These are phyloP conservation scores for Origma solitaria DNA, from an alignment of 2,113 vertebrate genomes.

Conservation along the genomic window DNA sequence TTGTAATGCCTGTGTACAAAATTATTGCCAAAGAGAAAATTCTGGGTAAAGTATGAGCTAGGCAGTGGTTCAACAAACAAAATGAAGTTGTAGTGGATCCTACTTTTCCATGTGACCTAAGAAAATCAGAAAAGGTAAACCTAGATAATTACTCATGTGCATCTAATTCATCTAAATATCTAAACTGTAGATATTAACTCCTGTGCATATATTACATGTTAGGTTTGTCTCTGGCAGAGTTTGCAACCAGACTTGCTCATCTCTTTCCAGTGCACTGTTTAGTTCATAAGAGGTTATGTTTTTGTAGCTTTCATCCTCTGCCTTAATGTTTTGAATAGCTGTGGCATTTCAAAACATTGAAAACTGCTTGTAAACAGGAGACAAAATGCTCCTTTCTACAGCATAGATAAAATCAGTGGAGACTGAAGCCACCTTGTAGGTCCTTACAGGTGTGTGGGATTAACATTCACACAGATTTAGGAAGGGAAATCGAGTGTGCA, in stretches of 20 bases:
- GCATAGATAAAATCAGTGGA: not conserved
- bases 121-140: not conserved
- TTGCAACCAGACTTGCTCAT: not conserved
- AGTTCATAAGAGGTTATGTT: not conserved
- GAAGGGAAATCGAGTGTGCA: not conserved
- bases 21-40: not conserved
- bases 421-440: not conserved
- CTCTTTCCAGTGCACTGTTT: not conserved
- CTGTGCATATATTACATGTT: not conserved
- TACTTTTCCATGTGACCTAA: not conserved
- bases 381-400: not conserved
- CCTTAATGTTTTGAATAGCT: not conserved
- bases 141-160: not conserved
- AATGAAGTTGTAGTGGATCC: not conserved
- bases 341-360: not conserved
- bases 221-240: not conserved
- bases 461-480: not conserved
- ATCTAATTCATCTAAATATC: not conserved
- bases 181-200: not conserved
- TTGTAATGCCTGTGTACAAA: not conserved
- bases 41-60: not conserved
- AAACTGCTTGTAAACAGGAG: not conserved
- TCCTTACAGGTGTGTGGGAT: not conserved
- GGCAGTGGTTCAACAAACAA: not conserved
- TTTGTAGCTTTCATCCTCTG: not conserved